Evolutionary conservation across 2,797 vertebrate species (phyloP).

Genomic region (Paedocypris micromegethes): DNA sequence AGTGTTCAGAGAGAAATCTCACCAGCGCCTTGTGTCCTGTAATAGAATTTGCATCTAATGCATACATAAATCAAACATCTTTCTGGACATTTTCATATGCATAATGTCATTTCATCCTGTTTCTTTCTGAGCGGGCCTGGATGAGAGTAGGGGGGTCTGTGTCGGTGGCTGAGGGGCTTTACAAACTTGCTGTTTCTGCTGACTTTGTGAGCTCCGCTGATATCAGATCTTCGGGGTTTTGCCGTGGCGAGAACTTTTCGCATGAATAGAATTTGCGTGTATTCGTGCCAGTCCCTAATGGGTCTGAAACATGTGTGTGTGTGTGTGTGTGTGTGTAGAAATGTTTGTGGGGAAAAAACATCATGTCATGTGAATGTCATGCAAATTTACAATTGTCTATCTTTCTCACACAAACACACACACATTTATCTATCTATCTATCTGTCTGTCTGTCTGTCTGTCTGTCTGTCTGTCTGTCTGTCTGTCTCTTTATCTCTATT

Average conservation of each 20-base stretch:
- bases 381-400: too few species aligned
- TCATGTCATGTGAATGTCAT: too few species aligned
- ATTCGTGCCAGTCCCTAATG: slow-evolving; percentile 15
- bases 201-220: slow-evolving; percentile 79
- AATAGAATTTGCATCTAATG: slow-evolving; percentile 99
- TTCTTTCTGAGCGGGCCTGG: slow-evolving; percentile 82
- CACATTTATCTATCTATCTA: too few species aligned
- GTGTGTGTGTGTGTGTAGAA: neutral
- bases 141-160: slow-evolving; percentile 57
- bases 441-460: too few species aligned
- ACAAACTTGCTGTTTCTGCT: slow-evolving; percentile 94
- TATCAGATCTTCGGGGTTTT: slow-evolving; percentile 86
- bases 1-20: slow-evolving; percentile 99
- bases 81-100: slow-evolving; percentile 99
- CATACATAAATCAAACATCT: slow-evolving; percentile 99
- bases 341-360: too few species aligned
- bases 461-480: too few species aligned
- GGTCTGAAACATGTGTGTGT: slow-evolving; percentile 27
- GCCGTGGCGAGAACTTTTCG: slow-evolving; percentile 88
- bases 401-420: too few species aligned
- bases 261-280: slow-evolving; percentile 53
- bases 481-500: too few species aligned
- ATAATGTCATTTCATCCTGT: slow-evolving; percentile 99
- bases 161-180: slow-evolving; percentile 69
- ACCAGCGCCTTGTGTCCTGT: slow-evolving; percentile 97